Conservation (phyloP, 2,113 vertebrate genomes). For the Oncorhynchus keta region DNA sequence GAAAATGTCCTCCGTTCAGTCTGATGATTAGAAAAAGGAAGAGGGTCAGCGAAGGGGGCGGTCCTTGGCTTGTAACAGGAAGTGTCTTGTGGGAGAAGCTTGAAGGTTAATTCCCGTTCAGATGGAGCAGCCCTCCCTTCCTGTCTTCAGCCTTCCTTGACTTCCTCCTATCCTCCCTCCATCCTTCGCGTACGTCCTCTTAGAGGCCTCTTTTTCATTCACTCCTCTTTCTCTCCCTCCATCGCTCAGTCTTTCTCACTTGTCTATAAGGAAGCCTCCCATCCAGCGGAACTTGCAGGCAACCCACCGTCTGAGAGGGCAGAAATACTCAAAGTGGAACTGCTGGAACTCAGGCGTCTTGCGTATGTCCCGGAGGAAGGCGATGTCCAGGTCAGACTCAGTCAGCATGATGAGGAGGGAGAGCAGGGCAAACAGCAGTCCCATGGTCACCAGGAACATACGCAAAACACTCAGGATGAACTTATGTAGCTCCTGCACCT, state of each 20-base stretch:
- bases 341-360: slow-evolving; percentile 97
- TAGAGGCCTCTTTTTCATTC: slow-evolving; percentile 1
- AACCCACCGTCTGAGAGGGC: slow-evolving; percentile 97
- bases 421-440: slow-evolving; percentile 91
- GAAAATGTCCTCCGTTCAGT: slow-evolving; percentile 19
- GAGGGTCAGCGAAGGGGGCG: slow-evolving; percentile 17
- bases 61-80: slow-evolving; percentile 49
- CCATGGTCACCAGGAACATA: slow-evolving; percentile 91
- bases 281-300: slow-evolving; percentile 93
- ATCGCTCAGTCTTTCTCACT: slow-evolving; percentile 63
- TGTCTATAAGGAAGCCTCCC: slow-evolving; percentile 86
- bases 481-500: slow-evolving; percentile 88
- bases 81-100: slow-evolving; percentile 69
- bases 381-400: slow-evolving; percentile 94
- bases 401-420: slow-evolving; percentile 93
- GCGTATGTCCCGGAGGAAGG: slow-evolving; percentile 96
- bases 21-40: slow-evolving; percentile 31
- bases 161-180: not conserved
- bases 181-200: slow-evolving; percentile 15
- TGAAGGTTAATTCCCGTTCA: slow-evolving; percentile 45
- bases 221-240: slow-evolving; percentile 1
- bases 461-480: slow-evolving; percentile 93
- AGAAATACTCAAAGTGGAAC: slow-evolving; percentile 98
- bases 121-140: slow-evolving; percentile 57
- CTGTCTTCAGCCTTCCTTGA: slow-evolving; percentile 11